Conservation (phyloP, 2,113 vertebrate genomes). For the Sander lucioperca region DNA sequence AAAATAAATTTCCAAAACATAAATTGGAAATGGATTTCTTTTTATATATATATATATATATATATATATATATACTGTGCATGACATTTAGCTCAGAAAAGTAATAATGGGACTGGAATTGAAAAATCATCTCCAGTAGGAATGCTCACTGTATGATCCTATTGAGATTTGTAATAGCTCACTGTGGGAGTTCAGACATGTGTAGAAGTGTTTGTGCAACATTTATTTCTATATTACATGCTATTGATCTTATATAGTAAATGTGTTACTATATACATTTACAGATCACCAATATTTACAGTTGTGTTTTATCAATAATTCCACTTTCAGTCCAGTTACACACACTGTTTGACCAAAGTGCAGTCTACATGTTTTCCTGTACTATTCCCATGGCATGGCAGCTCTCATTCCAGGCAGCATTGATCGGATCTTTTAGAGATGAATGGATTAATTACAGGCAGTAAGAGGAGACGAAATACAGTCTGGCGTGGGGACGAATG, state of each 20-base stretch:
- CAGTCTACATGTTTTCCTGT: slow-evolving; percentile 47
- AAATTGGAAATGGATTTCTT: slow-evolving; percentile 81
- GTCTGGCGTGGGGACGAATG: slow-evolving; percentile 71
- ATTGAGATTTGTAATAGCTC: slow-evolving; percentile 62
- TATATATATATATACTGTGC: slow-evolving; percentile 52
- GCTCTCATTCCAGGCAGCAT: slow-evolving; percentile 74
- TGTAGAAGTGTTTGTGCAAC: slow-evolving; percentile 25
- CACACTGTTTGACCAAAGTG: slow-evolving; percentile 13
- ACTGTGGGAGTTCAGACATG: slow-evolving; percentile 38
- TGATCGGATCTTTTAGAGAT: slow-evolving; percentile 84
- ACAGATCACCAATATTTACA: slow-evolving; percentile 36
- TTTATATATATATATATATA: not conserved
- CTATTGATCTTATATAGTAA: slow-evolving; percentile 36
- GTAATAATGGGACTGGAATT: slow-evolving; percentile 67
- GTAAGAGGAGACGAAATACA: slow-evolving; percentile 77
- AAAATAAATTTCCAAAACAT: slow-evolving; percentile 36
- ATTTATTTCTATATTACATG: slow-evolving; percentile 33
- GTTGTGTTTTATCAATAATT: slow-evolving; percentile 45
- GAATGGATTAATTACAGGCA: slow-evolving; percentile 87
- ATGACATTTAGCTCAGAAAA: slow-evolving; percentile 69
- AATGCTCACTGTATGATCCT: slow-evolving; percentile 45
- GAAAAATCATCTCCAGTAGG: slow-evolving; percentile 55
- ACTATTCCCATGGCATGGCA: slow-evolving; percentile 53
- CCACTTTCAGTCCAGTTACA: slow-evolving; percentile 36
- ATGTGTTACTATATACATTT: slow-evolving; percentile 30